Evolutionary conservation across 2,888 invertebrate genomes (phyloP).

Genomic region (Hirtodrosophila histrioides): DNA sequence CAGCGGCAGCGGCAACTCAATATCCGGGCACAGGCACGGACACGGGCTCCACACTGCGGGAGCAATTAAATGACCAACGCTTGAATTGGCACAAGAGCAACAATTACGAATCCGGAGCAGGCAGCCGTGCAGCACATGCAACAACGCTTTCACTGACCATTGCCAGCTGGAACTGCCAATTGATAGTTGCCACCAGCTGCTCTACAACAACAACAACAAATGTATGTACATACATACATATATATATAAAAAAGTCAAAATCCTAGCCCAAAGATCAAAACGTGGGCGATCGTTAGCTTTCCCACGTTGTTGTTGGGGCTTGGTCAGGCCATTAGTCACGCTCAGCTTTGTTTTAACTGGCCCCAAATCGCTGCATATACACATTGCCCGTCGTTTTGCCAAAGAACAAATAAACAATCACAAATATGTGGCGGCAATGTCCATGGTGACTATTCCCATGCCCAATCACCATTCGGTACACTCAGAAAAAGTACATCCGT

Average conservation of each 20-base stretch:
- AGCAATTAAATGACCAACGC: slow-evolving; percentile 64
- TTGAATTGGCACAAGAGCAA: slow-evolving; percentile 62
- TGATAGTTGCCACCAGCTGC: not conserved
- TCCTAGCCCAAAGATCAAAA: slow-evolving; percentile 50
- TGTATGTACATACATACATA: too few relatives aligned
- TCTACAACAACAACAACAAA: slow-evolving; percentile 5
- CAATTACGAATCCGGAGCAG: slow-evolving; percentile 76
- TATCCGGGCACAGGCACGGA: slow-evolving; percentile 58
- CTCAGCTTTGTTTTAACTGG: slow-evolving; percentile 48
- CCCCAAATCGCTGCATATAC: slow-evolving; percentile 30
- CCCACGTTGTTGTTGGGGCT: slow-evolving; percentile 57
- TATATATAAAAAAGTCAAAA: slow-evolving; percentile 7
- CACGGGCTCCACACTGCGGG: slow-evolving; percentile 17
- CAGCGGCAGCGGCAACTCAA: slow-evolving; percentile 41
- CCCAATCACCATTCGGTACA: not conserved
- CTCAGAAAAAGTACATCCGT: too few relatives aligned
- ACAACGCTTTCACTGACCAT: slow-evolving; percentile 49
- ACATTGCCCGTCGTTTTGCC: slow-evolving; percentile 35
- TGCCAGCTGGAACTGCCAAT: slow-evolving; percentile 21
- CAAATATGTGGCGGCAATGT: slow-evolving; percentile 31
- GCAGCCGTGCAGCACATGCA: slow-evolving; percentile 54
- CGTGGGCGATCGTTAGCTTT: slow-evolving; percentile 55
- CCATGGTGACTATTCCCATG: slow-evolving; percentile 11
- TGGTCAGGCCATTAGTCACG: slow-evolving; percentile 66
- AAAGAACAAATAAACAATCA: slow-evolving; percentile 56